phyloP scores from a whole-genome alignment of 1,140 invertebrate species.

The Scaptomyza graminum region DNA sequence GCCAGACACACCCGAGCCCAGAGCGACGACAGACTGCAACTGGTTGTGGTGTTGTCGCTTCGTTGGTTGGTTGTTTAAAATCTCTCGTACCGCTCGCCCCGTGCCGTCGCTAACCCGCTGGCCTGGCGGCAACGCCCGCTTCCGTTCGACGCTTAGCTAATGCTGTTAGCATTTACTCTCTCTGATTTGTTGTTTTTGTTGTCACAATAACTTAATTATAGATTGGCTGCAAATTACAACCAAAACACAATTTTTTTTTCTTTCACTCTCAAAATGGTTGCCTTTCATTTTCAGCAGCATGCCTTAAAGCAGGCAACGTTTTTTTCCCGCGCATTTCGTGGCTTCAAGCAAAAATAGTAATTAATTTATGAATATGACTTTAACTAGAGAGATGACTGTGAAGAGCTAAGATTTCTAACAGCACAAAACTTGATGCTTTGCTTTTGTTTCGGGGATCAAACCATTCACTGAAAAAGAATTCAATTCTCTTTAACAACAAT shows the following conservation, averaged over 20 bases:
- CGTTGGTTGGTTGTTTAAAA: constrained; percentile 32
- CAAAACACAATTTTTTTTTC: constrained; percentile 56
- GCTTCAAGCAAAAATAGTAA: not conserved
- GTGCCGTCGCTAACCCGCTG: not conserved
- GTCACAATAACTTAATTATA: constrained; percentile 75
- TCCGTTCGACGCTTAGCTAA: constrained; percentile 68
- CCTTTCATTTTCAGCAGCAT: constrained; percentile 8
- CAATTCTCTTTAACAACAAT: constrained; percentile 33
- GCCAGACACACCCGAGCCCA: constrained; percentile 48
- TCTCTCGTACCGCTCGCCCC: not conserved
- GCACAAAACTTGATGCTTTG: not conserved
- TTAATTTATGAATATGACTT: not conserved
- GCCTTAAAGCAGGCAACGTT: constrained; percentile 48
- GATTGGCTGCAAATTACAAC: constrained; percentile 67
- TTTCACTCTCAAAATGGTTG: constrained; percentile 64
- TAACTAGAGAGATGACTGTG: not conserved
- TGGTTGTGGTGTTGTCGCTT: constrained; percentile 56
- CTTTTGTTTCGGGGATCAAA: constrained; percentile 18
- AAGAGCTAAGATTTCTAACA: not conserved
- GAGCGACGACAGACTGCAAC: constrained; percentile 32
- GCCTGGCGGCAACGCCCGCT: constrained; percentile 11
- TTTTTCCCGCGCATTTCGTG: not conserved
- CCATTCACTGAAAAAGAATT: constrained; percentile 26
- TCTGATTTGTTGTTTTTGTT: constrained; percentile 43
- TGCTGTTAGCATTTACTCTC: constrained; percentile 63